Evolutionary conservation across 2,797 vertebrate genomes (phyloP), one percentile per base, ranked within the genome.

Genomic region (Eospalax fontanierii): DNA sequence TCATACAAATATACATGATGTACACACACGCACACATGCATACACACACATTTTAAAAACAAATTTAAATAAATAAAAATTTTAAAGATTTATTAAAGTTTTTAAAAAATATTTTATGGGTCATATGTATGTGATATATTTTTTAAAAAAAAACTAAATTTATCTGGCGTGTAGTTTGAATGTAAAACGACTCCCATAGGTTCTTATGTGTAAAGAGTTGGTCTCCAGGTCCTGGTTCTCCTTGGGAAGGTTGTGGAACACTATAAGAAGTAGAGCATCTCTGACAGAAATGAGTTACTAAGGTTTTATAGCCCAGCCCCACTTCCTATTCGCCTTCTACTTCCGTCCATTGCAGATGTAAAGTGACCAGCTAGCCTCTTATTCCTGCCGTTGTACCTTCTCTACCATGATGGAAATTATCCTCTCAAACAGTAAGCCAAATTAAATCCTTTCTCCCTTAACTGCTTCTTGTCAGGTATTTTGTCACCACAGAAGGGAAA

Each of bases 131-230:
- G n/a, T n/a, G n/a, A n/a, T n/a, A n/a, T n/a, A 33, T 63, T 80
- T 50, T 87, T 82, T 19, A 86, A 96, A 95, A 79, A 4, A 9
- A 90, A 40, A 63, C 93, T 89, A 84, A 14, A 92, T 79, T 95
- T 73, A 70, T 21, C 70, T 76, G 28, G 33, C 61, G 0, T 71
- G 66, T 38, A n/a, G 46, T 38, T 38, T 71, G 46, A 85, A 38
- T 28, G 15, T 38, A 14, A 38, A n/a, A 11, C 11, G 30, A 68
- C 14, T 24, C 6, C 30, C 3, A 21, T 33, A 84, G 9, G n/a
- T 14, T 2, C 24, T 71, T 46, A 10, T 18, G 1, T 10, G 46
- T 46, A 10, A 38, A 57, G 15, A 28, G 24, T 28, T 85, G 65
- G 15, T 38, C 22, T 22, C 24, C 30, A 85, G 4, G 3, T 70